These are phyloP conservation scores for Dichetophora obliterata DNA, from an alignment of 2,888 invertebrate species.

Conservation along the genomic window DNA sequence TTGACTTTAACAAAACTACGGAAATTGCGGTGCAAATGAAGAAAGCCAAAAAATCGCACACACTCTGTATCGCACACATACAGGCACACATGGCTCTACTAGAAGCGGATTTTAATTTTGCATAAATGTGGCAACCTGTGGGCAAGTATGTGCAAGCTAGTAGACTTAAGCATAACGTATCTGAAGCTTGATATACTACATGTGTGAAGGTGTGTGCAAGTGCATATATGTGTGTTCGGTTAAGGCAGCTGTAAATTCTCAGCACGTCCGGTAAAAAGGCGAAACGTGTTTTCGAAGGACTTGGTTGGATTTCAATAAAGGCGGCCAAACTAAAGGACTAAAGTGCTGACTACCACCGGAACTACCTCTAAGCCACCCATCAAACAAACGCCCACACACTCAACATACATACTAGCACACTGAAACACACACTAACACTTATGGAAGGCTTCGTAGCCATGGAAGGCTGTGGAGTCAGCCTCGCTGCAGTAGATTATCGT, in stretches of 20 bases:
- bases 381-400: no score
- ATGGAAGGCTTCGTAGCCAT: not conserved
- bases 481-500: constrained; percentile 13
- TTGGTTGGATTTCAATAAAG: constrained; percentile 13
- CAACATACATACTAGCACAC: no score
- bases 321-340: not conserved
- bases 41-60: not conserved
- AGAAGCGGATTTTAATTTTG: constrained; percentile 11
- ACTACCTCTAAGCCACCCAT: no score
- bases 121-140: constrained; percentile 6
- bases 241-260: constrained; percentile 12
- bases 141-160: not conserved
- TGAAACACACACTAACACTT: no score
- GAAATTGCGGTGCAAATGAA: constrained; percentile 4
- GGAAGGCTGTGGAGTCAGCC: not conserved
- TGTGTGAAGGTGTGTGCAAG: not conserved
- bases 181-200: not conserved
- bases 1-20: not conserved
- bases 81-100: not conserved
- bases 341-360: not conserved
- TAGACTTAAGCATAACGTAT: not conserved
- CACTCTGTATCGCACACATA: not conserved
- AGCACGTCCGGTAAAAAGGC: constrained; percentile 32
- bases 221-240: not conserved
- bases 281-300: constrained; percentile 29